phyloP scores from a whole-genome alignment of 2,797 vertebrate genomes.

The Tinamus major region DNA sequence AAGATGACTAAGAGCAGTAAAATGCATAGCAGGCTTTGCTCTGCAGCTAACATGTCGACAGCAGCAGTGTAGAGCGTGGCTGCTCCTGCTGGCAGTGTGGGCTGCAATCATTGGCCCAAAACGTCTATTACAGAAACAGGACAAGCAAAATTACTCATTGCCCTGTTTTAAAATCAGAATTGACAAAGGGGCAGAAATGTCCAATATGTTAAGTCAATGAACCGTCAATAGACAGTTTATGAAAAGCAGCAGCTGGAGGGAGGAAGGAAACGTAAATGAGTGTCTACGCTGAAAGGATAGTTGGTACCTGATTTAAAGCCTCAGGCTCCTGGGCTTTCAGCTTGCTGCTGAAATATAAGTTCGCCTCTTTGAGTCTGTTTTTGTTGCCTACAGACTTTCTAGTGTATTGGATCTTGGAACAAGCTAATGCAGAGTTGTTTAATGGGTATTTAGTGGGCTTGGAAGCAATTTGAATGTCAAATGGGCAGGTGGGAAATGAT shows the following conservation, averaged over 20 bases:
- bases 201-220: background rate
- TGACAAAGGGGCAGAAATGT: rapidly evolving
- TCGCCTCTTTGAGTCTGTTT: background rate
- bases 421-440: background rate
- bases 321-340: background rate
- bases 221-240: background rate
- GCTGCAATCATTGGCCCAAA: background rate
- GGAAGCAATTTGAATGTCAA: background rate
- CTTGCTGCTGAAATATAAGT: background rate
- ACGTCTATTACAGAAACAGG: background rate
- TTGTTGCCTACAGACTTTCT: background rate
- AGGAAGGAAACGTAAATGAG: background rate
- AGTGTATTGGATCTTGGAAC: background rate
- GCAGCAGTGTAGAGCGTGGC: background rate
- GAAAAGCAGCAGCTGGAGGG: background rate
- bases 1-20: background rate
- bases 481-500: background rate
- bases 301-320: background rate
- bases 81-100: background rate
- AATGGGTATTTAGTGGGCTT: background rate
- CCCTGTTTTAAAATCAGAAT: background rate
- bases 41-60: background rate
- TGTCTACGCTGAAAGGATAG: background rate
- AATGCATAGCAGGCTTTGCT: background rate
- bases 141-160: background rate